Evolutionary conservation across 92 coral and sea anemone species (phyloP).

Genomic region (Heliopora coerulea): DNA sequence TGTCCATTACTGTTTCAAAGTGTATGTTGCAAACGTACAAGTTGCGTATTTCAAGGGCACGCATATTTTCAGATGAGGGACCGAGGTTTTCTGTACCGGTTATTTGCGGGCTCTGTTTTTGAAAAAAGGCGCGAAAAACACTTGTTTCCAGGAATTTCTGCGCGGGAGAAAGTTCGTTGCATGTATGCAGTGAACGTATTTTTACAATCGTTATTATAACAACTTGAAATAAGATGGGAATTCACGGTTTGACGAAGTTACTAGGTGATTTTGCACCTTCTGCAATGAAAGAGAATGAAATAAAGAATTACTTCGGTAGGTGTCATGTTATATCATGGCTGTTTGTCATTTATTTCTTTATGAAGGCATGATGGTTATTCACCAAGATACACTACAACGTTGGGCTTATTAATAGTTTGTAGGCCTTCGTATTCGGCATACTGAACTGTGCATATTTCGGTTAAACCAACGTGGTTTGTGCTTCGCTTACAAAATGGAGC

Average conservation of each 20-base stretch:
- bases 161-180: conserved; percentile 2
- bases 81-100: background rate
- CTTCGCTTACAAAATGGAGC: too few relatives aligned
- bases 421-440: too few relatives aligned
- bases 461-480: too few relatives aligned
- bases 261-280: conserved; percentile 95
- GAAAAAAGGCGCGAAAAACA: background rate
- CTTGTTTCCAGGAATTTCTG: conserved; percentile 10
- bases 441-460: too few relatives aligned
- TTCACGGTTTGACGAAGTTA: conserved; percentile 91
- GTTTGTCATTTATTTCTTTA: background rate
- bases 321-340: background rate
- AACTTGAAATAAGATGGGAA: conserved; percentile 74
- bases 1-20: conserved; percentile 1
- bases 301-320: conserved; percentile 95
- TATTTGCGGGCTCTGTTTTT: conserved; percentile 18
- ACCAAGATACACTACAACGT: too few relatives aligned
- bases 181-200: too few relatives aligned
- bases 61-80: background rate
- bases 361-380: too few relatives aligned
- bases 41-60: conserved; percentile 29
- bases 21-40: conserved; percentile 20
- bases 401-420: too few relatives aligned
- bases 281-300: conserved; percentile 89
- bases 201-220: too few relatives aligned